Percentiles rank a stretch among this genome's conserved stretches.
These are phyloP conservation scores for Guaruba guarouba DNA, from an alignment of 2,113 vertebrate genomes.

Conservation along the genomic window DNA sequence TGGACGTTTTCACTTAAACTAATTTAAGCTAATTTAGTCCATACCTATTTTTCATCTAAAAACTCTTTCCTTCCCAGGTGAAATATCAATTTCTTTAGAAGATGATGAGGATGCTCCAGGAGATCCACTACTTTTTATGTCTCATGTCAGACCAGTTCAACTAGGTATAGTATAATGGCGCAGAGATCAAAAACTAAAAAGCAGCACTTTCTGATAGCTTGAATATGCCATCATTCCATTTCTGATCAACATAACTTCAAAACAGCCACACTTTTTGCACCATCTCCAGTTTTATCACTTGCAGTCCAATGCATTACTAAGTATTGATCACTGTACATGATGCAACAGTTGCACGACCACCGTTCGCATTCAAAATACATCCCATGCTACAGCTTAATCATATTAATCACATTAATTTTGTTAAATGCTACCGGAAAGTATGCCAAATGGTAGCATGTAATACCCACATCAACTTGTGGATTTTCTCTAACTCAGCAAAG, in stretches of 20 bases:
- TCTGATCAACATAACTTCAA: neutral
- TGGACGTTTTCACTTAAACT: neutral
- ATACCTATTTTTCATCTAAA: constrained; percentile 38
- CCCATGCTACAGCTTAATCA: neutral
- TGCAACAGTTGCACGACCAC: neutral
- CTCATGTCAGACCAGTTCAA: constrained; percentile 66
- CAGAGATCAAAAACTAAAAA: neutral
- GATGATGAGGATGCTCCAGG: constrained; percentile 66
- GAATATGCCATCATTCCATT: neutral
- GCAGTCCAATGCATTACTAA: neutral
- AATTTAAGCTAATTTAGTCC: constrained; percentile 1
- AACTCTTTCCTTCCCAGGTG: constrained; percentile 62
- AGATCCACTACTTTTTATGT: constrained; percentile 69
- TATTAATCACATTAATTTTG: neutral
- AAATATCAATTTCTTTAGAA: constrained; percentile 66
- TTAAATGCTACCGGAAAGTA: neutral
- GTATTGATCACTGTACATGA: neutral
- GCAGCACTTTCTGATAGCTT: neutral
- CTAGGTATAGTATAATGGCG: constrained; percentile 64
- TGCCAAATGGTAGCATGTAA: neutral
- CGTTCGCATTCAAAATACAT: neutral
- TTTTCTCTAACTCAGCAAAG: neutral
- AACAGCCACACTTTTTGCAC: neutral
- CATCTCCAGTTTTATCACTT: neutral
- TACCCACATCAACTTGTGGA: neutral